Evolutionary conservation across 2,113 vertebrate species (phyloP), one percentile per base, ranked within the genome.

Genomic region (Dendropsophus ebraccatus): DNA sequence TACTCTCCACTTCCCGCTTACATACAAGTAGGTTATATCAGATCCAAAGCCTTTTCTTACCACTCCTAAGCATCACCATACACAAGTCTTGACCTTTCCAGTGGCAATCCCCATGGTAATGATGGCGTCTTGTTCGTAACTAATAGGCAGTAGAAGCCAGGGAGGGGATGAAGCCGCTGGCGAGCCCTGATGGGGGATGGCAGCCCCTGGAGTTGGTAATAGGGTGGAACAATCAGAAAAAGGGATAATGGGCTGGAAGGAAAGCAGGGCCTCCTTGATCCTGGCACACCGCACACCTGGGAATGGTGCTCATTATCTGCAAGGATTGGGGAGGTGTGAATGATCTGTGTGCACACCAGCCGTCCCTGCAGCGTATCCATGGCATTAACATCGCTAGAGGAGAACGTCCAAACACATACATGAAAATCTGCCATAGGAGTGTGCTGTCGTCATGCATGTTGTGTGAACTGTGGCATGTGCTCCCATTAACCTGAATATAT

Each of bases 261-360:
- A 85, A 78, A 67, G 49, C 56, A 21, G 28, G 54, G 73, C 58
- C 69, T 67, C 74, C 83, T 67, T 85, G 83, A 85, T 85, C 83
- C 74, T 67, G 35, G 69, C 74, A 58, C 37, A 10, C 35, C 14
- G 30, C 14, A 62, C 83, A 85, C 58, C 83, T 67, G 83, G 83
- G 83, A 85, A 67, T 78, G 21, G 28, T 10, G 32, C 67, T 85
- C 73, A 49, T 75, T 84, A 84, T 84, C 56, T 81, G 78, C 17
- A 41, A 62, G 37, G 65, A 47, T 81, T 62, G 35, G 56, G 56
- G n/a, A 77, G 13, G 12, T 47, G 35, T 47, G 37, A 37, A 62
- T 25, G 35, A 62, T 35, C 52, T 23, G 6, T 25, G 25, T 47
- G 5, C 72, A 23, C 58, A 58, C 56, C 14, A 41, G n/a, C 21